Conservation (phyloP, 2,888 invertebrate genomes). For the Cinara cedri region DNA sequence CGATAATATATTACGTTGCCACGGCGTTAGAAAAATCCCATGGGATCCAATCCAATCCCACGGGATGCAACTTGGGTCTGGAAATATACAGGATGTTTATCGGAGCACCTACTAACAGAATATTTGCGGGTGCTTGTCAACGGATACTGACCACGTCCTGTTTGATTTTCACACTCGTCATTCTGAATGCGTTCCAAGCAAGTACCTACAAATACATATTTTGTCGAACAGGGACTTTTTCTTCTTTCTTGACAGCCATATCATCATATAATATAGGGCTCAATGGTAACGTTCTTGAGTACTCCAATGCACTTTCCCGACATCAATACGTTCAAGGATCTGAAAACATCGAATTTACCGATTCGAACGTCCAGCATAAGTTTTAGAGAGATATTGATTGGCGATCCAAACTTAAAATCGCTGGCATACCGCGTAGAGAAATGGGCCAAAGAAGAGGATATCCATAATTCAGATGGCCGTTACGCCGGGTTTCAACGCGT, state of each 20-base stretch:
- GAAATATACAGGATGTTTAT: constrained; percentile 58
- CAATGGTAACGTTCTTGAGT: constrained; percentile 64
- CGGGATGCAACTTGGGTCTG: constrained; percentile 52
- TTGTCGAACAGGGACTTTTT: background rate
- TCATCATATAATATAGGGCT: constrained; percentile 62
- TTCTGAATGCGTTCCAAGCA: constrained; percentile 48
- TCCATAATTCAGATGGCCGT: constrained; percentile 54
- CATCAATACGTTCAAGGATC: constrained; percentile 64
- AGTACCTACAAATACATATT: background rate
- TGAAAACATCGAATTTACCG: constrained; percentile 63
- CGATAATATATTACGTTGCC: constrained; percentile 59
- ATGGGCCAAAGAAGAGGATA: constrained; percentile 35
- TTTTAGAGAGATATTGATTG: constrained; percentile 62
- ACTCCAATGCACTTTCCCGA: constrained; percentile 64
- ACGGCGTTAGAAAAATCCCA: constrained; percentile 27
- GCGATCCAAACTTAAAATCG: constrained; percentile 55
- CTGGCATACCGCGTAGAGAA: constrained; percentile 44
- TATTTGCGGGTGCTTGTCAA: constrained; percentile 18
- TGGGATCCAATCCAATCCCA: constrained; percentile 55
- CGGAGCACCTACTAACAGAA: constrained; percentile 32
- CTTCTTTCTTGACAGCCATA: no score
- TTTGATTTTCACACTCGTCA: constrained; percentile 40
- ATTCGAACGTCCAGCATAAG: constrained; percentile 63
- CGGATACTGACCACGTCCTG: constrained; percentile 27
- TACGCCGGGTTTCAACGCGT: constrained; percentile 59